Evolutionary conservation across 2,888 invertebrate genomes (phyloP), one percentile per base, ranked within the genome.

Genomic region (Platerodrilus igneus): DNA sequence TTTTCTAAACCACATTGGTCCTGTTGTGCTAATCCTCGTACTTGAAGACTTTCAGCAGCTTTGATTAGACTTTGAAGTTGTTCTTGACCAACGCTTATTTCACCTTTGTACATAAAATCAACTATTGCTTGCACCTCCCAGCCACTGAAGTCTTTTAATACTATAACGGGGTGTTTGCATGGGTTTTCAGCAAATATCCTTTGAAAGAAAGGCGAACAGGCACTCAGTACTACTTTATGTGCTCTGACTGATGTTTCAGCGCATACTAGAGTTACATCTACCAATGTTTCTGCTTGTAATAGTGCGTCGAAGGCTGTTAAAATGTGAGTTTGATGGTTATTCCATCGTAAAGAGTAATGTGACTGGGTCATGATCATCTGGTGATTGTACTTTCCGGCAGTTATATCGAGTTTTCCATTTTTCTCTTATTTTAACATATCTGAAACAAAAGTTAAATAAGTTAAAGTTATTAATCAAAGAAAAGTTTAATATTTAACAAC

Each of bases 51-150:
- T 62, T 91, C 90, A 0, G 91, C 92, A 2, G 90, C 90, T 57
- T 87, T 83, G 58, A 92, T 86, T 53, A 93, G 76, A 7, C 82
- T 83, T 38, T 85, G 81, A 15, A 92, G 73, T 48, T 89, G 86
- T 61, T 89, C 88, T 58, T 89, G 86, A 4, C 83, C 82, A 33
- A 92, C 89, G 52, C 86, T 86, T 55, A 92, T 89, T 71, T 92
- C 90, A 21, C 92, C 92, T 53, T 87, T 84, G 71, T 93, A 93
- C 90, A 92, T 92, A 63, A 92, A 93, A 70, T 90, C 88, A 46
- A 92, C 85, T 45, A 92, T 85, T 19, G 89, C 87, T 59, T 88
- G 86, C 47, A 93, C 83, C 59, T 91, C 90, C 81, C 88, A 86
- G 52, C 85, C 87, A 58, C 81, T 80, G 66, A 90, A 87, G 72